Conservation (phyloP, 2,797 vertebrate species). For the Euphonia xanthogaster region DNA sequence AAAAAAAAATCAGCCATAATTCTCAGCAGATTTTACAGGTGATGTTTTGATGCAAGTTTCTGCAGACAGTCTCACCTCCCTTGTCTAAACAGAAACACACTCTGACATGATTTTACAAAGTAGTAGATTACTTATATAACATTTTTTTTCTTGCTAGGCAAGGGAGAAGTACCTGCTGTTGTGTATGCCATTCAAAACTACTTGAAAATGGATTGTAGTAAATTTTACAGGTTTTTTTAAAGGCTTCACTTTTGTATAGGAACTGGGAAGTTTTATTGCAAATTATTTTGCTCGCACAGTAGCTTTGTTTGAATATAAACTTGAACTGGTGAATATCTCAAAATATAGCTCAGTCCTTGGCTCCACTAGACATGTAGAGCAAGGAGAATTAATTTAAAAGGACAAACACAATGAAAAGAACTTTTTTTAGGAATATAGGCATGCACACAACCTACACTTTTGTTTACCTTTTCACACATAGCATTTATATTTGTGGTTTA, state of each 20-base stretch:
- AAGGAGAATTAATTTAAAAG: not conserved
- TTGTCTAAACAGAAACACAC: not conserved
- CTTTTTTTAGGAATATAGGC: not conserved
- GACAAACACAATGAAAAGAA: not conserved
- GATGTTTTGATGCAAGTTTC: not conserved
- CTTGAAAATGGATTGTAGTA: not conserved
- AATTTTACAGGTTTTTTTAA: not conserved
- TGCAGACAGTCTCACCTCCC: not conserved
- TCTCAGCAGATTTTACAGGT: not conserved
- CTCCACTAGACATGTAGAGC: accelerated
- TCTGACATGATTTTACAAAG: not conserved
- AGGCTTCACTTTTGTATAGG: not conserved
- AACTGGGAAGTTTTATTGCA: not conserved
- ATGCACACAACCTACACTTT: not conserved
- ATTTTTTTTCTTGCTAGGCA: not conserved
- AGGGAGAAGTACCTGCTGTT: not conserved
- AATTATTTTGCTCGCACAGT: not conserved
- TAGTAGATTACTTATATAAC: not conserved
- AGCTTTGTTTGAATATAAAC: not conserved
- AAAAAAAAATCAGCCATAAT: not conserved
- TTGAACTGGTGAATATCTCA: not conserved
- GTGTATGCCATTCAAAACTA: not conserved
- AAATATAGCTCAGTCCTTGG: not conserved
- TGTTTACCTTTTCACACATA: not conserved
- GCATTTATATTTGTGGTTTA: not conserved